A percentile compares a stretch with the other conserved stretches of the same genome.
Evolutionary conservation across 2,888 invertebrate genomes (phyloP).

Genomic region (Himalopsyche japonica): DNA sequence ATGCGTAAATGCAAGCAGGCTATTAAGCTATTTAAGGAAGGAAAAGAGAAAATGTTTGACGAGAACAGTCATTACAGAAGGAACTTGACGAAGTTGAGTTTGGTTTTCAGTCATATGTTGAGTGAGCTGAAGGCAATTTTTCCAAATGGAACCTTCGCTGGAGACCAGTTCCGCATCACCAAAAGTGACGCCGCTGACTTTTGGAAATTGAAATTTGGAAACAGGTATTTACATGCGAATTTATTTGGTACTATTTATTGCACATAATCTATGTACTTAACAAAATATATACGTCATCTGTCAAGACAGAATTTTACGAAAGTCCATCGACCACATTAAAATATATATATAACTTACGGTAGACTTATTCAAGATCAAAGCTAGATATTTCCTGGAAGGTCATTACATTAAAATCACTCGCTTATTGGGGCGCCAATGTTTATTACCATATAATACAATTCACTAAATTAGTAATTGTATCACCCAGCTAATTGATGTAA

Average conservation of each 20-base stretch:
- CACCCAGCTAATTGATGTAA: too few relatives aligned
- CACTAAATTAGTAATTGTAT: too few relatives aligned
- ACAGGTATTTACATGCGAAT: conserved; percentile 70
- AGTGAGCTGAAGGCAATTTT: conserved; percentile 98
- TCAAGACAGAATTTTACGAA: not conserved
- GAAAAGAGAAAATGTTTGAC: conserved; percentile 98
- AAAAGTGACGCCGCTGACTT: conserved; percentile 99
- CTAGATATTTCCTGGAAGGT: too few relatives aligned
- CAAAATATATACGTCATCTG: not conserved
- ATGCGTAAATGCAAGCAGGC: conserved; percentile 99
- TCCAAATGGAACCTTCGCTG: conserved; percentile 93
- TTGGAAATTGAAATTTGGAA: conserved; percentile 95
- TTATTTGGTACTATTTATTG: not conserved
- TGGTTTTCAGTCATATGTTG: conserved; percentile 99
- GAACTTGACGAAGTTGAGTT: conserved; percentile 94
- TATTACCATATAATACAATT: too few relatives aligned
- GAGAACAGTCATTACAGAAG: conserved; percentile 89
- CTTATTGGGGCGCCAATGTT: too few relatives aligned
- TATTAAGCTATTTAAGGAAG: conserved; percentile 97
- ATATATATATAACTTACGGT: too few relatives aligned
- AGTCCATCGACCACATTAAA: too few relatives aligned
- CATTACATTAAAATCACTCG: too few relatives aligned
- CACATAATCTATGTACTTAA: not conserved
- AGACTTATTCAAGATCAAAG: too few relatives aligned
- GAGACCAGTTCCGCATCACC: conserved; percentile 97